Evolutionary conservation across 2,113 vertebrate genomes (phyloP).

Genomic region (Antechinus flavipes): DNA sequence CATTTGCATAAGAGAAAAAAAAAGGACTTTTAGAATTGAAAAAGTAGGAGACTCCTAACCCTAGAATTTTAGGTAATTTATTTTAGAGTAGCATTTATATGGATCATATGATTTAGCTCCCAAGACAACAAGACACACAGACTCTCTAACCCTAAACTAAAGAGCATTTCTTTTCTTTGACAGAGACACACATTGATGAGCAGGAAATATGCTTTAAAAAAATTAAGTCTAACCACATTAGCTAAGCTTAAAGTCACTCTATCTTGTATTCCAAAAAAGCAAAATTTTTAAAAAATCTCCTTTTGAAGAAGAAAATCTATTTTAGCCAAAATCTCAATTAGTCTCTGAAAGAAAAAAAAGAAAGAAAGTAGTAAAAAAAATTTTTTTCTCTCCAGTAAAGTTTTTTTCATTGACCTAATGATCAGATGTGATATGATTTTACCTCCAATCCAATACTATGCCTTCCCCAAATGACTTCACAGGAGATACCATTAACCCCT

Average conservation of each 20-base stretch:
- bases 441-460: neutral
- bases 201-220: neutral
- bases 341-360: neutral
- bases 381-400: neutral
- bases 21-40: neutral
- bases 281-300: neutral
- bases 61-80: neutral
- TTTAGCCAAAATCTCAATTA: neutral
- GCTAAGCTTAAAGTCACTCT: neutral
- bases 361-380: neutral
- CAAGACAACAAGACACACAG: neutral
- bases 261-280: neutral
- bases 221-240: neutral
- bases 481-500: neutral
- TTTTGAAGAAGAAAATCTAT: neutral
- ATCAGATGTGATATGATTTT: neutral
- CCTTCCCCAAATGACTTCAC: neutral
- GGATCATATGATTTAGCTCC: neutral
- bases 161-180: neutral
- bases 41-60: neutral
- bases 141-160: neutral
- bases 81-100: neutral
- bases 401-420: neutral
- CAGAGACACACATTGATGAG: neutral
- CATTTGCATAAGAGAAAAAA: neutral